Base-by-base conservation (phyloP, 2,113 vertebrate species). In the Nycticebus coucang region DNA sequence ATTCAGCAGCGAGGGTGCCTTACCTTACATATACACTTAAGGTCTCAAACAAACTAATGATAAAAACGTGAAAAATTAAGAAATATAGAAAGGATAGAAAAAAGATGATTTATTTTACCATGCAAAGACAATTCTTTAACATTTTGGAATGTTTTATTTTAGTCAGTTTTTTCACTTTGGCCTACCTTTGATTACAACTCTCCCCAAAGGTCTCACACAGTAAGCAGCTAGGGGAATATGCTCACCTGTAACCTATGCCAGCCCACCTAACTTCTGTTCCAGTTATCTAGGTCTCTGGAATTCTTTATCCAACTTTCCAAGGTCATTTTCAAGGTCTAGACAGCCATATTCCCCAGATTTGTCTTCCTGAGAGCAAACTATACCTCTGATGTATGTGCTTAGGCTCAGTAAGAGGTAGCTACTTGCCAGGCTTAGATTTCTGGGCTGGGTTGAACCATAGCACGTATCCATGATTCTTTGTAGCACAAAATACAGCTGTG, bases 121-220 rank as follows among this genome's bases (percentile, higher is more conserved):
- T 26, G 15, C n/a, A 96, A 87, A 78, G 69, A 91, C 9, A 80
- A 91, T 82, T 90, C n/a, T 72, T 72, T 80, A 80, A 86, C 79
- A 95, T 55, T 50, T 77, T 62, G 33, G 11, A 50, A 55, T 62
- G 28, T 41, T 60, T 87, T 71, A 74, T 69, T 84, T 64, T 33
- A 41, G 72, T 79, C 4, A 22, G 12, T 74, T 68, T 89, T 30
- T 55, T 55, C 41, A 41, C 12, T 55, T 33, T 41, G 35, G 55
- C 33, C 35, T 59, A 18, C 26, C 69, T 74, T 53, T 87, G n/a
- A n/a, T 15, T 17, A 72, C 8, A 28, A 6, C n/a, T 41, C 69
- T 86, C 21, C 50, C 50, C 22, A 18, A 35, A 86, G 66, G 66
- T 33, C 22, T 66, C 19, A 62, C 60, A 84, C 33, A 86, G 21